phyloP scores from a whole-genome alignment of 2,888 invertebrate species.

The Pachymerium ferrugineum region DNA sequence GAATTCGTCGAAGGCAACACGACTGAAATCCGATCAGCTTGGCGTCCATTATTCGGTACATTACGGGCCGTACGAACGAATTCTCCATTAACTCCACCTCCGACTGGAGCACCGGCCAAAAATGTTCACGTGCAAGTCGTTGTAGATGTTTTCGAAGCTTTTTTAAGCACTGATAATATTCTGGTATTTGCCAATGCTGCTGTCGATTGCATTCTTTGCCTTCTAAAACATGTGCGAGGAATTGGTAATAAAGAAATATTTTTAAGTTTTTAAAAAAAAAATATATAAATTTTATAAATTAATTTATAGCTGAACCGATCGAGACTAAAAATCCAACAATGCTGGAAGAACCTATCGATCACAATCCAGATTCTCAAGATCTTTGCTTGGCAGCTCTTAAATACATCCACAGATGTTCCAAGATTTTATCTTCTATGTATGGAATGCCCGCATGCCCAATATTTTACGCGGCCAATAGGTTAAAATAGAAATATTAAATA shows the following conservation, averaged over 20 bases:
- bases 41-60: constrained; percentile 92
- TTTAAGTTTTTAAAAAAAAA: neutral
- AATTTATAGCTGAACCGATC: neutral
- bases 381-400: constrained; percentile 73
- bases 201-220: constrained; percentile 84
- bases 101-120: constrained; percentile 16
- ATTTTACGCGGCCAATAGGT: constrained; percentile 76
- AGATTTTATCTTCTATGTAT: constrained; percentile 84
- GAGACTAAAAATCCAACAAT: neutral
- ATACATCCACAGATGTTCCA: constrained; percentile 77
- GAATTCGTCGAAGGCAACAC: constrained; percentile 93
- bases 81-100: constrained; percentile 33
- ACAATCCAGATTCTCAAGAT: constrained; percentile 44
- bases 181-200: constrained; percentile 91
- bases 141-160: constrained; percentile 85
- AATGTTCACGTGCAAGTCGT: constrained; percentile 46
- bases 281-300: neutral
- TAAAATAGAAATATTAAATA: neutral
- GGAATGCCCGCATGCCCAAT: constrained; percentile 91
- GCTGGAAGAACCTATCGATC: neutral
- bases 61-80: constrained; percentile 67
- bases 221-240: constrained; percentile 69
- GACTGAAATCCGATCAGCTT: constrained; percentile 88
- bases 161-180: constrained; percentile 86
- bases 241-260: constrained; percentile 47